These are phyloP conservation scores for Porites cylindrica DNA, from an alignment of 92 coral and sea anemone genomes.

Conservation along the genomic window DNA sequence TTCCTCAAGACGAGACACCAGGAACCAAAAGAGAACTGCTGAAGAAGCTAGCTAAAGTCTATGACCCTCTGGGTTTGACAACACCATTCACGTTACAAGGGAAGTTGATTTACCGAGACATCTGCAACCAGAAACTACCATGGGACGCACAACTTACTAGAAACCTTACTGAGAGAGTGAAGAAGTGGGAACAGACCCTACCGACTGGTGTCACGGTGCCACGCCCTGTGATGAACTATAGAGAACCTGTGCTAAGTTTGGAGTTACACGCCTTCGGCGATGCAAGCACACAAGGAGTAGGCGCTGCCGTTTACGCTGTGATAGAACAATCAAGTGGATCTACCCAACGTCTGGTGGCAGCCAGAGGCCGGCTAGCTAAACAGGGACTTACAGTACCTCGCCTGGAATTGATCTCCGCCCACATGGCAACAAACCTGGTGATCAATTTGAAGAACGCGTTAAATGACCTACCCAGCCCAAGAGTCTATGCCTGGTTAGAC, in stretches of 20 bases:
- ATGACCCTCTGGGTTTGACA: conserved; percentile 36
- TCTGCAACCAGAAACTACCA: conserved; percentile 42
- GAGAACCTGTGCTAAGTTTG: conserved; percentile 3
- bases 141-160: conserved; percentile 43
- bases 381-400: conserved; percentile 47
- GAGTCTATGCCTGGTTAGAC: conserved; percentile 47
- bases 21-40: conserved; percentile 36
- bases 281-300: conserved; percentile 5
- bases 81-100: conserved; percentile 32
- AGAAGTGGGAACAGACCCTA: conserved; percentile 35
- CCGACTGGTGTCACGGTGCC: conserved; percentile 42
- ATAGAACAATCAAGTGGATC: neutral
- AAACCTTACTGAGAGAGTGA: neutral
- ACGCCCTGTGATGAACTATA: conserved; percentile 5
- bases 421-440: conserved; percentile 61
- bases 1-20: conserved; percentile 7
- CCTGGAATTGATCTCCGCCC: conserved; percentile 38
- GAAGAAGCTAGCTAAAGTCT: conserved; percentile 17
- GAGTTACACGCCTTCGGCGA: conserved; percentile 18
- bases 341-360: conserved; percentile 31
- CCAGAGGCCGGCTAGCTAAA: conserved; percentile 37
- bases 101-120: conserved; percentile 42
- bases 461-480: neutral
- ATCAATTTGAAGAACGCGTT: conserved; percentile 35
- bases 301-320: conserved; percentile 11